Evolutionary conservation across 1,140 invertebrate genomes (phyloP), one percentile per base, ranked within the genome.

Genomic region (Camponotus pennsylvanicus): DNA sequence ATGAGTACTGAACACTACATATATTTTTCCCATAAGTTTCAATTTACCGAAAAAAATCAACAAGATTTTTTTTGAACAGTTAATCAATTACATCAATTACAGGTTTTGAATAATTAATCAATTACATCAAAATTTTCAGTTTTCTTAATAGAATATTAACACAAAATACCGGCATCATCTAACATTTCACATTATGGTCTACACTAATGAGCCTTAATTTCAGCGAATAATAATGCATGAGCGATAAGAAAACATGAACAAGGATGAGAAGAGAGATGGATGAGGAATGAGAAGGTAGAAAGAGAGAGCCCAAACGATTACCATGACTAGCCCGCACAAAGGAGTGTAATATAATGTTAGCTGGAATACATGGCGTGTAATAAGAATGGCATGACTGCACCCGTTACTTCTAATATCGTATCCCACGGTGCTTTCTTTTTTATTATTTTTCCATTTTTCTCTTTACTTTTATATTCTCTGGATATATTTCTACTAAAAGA

Each of bases 311-410:
- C 40, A 57, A 83, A 83, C 61, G 67, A 73, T 83, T 83, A 83
- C 55, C 57, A 42, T 8, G 8, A 40, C 55, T 45, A 55, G 59
- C 7, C 18, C 37, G 45, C 61, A 84, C 69, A 61, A 82, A 82
- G 64, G 78, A 42, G 18, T 75, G 55, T 83, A 75, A 83, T 83
- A 83, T 71, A 82, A 82, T 61, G 67, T 82, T 55, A 45, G 37
- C 55, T 63, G 27, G 42, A 76, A 76, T 78, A 66, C 21, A 52
- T 79, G 45, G 63, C 49, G 37, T 7, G 37, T 37, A 85, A 80
- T 80, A 85, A 80, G 13, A 52, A 69, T 49, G 45, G 63, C 76
- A 59, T 64, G 83, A 80, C 49, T 45, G 21, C 75, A 59, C 63
- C 61, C 63, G 64, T 85, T 80, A 80, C 42, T 85, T 21, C 63